Base-by-base conservation (phyloP, 2,113 vertebrate species). In the Chinchilla lanigera region DNA sequence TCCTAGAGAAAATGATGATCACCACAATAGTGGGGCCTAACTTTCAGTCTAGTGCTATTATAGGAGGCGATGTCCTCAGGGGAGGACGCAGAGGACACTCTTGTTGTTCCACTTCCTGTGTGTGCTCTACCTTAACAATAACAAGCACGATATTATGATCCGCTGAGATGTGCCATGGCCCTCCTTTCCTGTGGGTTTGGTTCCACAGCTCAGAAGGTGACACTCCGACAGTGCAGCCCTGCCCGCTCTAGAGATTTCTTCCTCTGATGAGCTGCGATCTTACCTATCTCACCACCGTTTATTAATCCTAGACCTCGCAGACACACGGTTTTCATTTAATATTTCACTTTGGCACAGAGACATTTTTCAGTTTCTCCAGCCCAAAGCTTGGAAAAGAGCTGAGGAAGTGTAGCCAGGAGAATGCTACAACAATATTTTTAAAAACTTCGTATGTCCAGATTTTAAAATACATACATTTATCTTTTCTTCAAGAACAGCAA, bases 331-430 rank as follows among this genome's bases (percentile, higher is more conserved):
- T 97, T 98, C 96, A 98, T 98, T 98, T 98, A 98, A 93, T 96
- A 95, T 96, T 98, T 97, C 97, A 96, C 60, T 98, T 97, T 96
- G 97, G 96, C 97, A 96, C 50, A 80, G 38, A 98, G 83, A 90
- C 67, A 96, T 92, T 98, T 97, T 95, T 94, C 89, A 97, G 96
- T 97, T 95, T 96, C 94, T 98, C 86, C 90, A 93, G 85, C 58
- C 86, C 89, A 91, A 97, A 93, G 47, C 60, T 97, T 97, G 97
- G 93, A 98, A 97, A 97, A 94, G 82, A 98, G 58, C 91, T 89
- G 93, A 97, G 30, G 83, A 95, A 97, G 97, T 95, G 77, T 95
- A 98, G 98, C 97, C 98, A 98, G 97, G 81, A 98, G 97, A 98
- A 97, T 63, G 97, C 93, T 98, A 96, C 93, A 96, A 56, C 82